Percentiles rank a stretch among this genome's conserved stretches.
Conservation (phyloP, 2,797 vertebrate genomes). For the Galaxias olidus region DNA sequence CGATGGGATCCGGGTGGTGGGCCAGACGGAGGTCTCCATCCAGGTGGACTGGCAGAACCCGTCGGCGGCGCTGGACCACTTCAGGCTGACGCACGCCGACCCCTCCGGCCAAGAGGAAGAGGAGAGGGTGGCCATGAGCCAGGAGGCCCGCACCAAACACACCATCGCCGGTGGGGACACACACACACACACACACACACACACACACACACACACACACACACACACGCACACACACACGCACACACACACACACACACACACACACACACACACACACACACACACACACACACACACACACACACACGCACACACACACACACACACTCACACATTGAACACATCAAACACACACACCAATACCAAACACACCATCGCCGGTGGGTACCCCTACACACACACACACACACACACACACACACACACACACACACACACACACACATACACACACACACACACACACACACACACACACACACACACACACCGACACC, state of each 20-base stretch:
- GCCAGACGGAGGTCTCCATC: slow-evolving; percentile 83
- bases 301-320: not conserved
- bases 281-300: not conserved
- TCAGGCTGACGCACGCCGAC: slow-evolving; percentile 79
- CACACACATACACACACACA: slow-evolving; percentile 2
- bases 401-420: not conserved
- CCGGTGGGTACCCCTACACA: not conserved
- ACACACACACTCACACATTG: not conserved
- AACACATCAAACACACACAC: not conserved
- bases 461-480: not conserved
- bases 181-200: not conserved
- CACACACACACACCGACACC: not conserved
- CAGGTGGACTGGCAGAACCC: slow-evolving; percentile 91
- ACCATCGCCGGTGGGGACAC: slow-evolving; percentile 77
- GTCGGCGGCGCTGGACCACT: slow-evolving; percentile 76
- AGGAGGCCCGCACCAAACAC: slow-evolving; percentile 82
- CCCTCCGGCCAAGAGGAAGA: slow-evolving; percentile 71
- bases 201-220: not conserved
- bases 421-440: not conserved
- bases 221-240: slow-evolving; percentile 43
- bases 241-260: no score
- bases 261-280: not conserved
- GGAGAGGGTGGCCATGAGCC: slow-evolving; percentile 74
- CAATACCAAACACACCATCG: slow-evolving; percentile 70
- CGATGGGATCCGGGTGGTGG: slow-evolving; percentile 76